These are phyloP conservation scores for Pristionchus entomophagus DNA, from an alignment of 2,888 invertebrate genomes.

Conservation along the genomic window DNA sequence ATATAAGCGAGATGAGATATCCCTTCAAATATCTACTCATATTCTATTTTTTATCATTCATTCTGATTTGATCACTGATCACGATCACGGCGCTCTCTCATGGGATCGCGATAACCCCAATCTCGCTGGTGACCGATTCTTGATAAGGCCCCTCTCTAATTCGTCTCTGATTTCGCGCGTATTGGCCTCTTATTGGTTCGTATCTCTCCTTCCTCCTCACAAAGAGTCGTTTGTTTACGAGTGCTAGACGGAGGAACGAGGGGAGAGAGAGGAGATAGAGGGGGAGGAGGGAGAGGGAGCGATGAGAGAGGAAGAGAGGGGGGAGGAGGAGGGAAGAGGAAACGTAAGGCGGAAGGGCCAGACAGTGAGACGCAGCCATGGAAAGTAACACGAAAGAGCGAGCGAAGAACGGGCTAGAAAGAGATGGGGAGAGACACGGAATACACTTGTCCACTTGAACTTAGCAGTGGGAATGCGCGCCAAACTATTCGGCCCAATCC, in stretches of 20 bases:
- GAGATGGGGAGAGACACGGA: not conserved
- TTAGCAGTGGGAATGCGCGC: no score
- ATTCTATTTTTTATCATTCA: not conserved
- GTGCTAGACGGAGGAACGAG: not conserved
- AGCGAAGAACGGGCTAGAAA: conserved; percentile 10
- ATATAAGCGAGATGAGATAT: not conserved
- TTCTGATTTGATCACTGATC: not conserved
- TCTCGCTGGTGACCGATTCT: not conserved
- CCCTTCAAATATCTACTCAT: not conserved
- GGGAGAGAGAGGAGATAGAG: conserved; percentile 4
- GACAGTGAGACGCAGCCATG: not conserved
- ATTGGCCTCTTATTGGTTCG: not conserved
- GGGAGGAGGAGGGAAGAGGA: conserved; percentile 37
- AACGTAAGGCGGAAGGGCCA: no score
- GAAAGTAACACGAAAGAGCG: not conserved
- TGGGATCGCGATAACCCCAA: not conserved
- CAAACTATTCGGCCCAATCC: no score
- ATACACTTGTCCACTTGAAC: no score
- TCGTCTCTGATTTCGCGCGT: not conserved
- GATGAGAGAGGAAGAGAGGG: no score
- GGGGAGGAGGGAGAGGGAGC: not conserved
- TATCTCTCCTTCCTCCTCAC: not conserved
- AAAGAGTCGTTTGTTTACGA: conserved; percentile 38
- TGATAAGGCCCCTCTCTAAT: not conserved
- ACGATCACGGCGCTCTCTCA: not conserved